A percentile compares a stretch with the other conserved stretches of the same genome.
Conservation (phyloP, 2,888 invertebrate species). For the Leptinotarsa juncta region DNA sequence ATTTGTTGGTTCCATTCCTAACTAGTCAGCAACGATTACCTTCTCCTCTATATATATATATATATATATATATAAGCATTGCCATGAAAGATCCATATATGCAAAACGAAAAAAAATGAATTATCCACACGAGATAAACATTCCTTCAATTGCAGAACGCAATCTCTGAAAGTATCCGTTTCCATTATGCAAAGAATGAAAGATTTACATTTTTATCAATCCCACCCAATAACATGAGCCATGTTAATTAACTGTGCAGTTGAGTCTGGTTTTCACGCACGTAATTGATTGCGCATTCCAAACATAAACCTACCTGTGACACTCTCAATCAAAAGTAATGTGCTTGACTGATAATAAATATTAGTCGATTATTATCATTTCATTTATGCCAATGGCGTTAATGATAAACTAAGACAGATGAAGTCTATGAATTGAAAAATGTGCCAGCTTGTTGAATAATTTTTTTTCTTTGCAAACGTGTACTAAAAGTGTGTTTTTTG, state of each 20-base stretch:
- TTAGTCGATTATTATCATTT: slow-evolving; percentile 27
- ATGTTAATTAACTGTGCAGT: slow-evolving; percentile 33
- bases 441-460: no score
- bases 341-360: slow-evolving; percentile 43
- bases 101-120: neutral
- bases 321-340: slow-evolving; percentile 20
- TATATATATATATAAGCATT: no score
- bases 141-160: slow-evolving; percentile 9
- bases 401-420: no score
- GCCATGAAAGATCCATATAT: neutral
- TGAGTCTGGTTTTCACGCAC: slow-evolving; percentile 25
- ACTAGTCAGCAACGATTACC: no score
- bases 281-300: slow-evolving; percentile 36
- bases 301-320: slow-evolving; percentile 10
- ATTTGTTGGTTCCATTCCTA: no score
- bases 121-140: slow-evolving; percentile 1
- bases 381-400: no score
- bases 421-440: no score
- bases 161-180: slow-evolving; percentile 13
- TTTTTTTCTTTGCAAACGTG: no score
- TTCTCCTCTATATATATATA: no score
- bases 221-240: slow-evolving; percentile 30
- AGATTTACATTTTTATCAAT: slow-evolving; percentile 34
- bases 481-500: no score
- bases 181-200: slow-evolving; percentile 17